Evolutionary conservation across 2,113 vertebrate species (phyloP).

Genomic region (Mystacornis crossleyi): DNA sequence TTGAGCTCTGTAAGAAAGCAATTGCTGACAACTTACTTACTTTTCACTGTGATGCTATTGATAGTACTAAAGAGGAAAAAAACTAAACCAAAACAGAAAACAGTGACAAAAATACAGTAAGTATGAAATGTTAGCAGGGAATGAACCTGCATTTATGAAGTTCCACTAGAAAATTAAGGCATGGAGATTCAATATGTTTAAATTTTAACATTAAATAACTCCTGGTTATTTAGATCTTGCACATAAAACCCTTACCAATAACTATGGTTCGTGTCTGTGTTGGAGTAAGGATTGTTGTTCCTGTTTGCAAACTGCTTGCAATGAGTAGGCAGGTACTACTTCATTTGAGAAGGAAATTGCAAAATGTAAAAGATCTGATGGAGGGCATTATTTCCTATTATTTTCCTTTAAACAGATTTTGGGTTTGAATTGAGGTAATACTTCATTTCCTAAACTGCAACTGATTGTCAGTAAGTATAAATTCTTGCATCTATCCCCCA

Average conservation of each 20-base stretch:
- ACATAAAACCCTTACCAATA: background rate
- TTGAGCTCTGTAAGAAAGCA: background rate
- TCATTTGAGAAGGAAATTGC: background rate
- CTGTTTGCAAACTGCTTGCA: background rate
- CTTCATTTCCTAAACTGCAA: background rate
- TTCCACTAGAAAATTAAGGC: background rate
- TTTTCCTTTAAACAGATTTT: background rate
- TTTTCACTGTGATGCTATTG: background rate
- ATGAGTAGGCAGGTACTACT: background rate
- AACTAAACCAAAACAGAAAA: accelerated
- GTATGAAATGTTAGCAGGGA: background rate
- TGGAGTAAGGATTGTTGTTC: background rate
- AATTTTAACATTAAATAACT: background rate
- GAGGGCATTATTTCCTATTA: background rate
- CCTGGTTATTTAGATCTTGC: background rate
- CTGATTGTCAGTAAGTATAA: background rate
- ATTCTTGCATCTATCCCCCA: background rate
- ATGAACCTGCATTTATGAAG: background rate
- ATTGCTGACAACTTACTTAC: background rate
- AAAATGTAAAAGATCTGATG: background rate
- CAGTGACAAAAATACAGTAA: background rate
- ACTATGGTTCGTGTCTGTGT: accelerated
- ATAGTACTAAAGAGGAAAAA: background rate
- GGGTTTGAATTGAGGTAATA: background rate
- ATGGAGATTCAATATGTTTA: background rate